Conservation (phyloP, 2,888 invertebrate species). For the Nudaria mundana region DNA sequence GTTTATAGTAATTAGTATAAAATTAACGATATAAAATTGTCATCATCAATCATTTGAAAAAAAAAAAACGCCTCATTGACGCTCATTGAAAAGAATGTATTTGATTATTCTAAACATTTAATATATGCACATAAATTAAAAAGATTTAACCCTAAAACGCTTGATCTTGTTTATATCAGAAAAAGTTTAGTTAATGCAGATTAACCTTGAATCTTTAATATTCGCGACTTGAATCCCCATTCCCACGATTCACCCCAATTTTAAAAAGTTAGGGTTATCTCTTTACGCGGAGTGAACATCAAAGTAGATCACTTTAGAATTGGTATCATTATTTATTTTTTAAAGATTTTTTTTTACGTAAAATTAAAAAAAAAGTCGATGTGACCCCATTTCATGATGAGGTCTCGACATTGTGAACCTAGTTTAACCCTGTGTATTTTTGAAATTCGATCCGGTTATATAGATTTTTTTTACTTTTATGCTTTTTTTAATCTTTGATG, state of each 20-base stretch:
- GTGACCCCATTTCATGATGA: conserved; percentile 75
- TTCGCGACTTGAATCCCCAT: conserved; percentile 44
- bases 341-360: conserved; percentile 25
- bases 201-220: conserved; percentile 57
- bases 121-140: conserved; percentile 31
- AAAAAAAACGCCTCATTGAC: background rate
- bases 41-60: background rate
- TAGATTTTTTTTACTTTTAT: conserved; percentile 33
- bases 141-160: conserved; percentile 16
- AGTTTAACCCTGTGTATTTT: conserved; percentile 68
- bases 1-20: too few species aligned
- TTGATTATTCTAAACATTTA: conserved; percentile 8
- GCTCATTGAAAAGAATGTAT: conserved; percentile 1
- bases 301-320: conserved; percentile 70
- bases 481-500: conserved; percentile 24
- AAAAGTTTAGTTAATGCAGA: conserved; percentile 44
- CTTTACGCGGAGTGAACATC: conserved; percentile 49
- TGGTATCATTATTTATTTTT: conserved; percentile 55
- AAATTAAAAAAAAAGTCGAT: conserved; percentile 47
- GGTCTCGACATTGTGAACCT: conserved; percentile 72
- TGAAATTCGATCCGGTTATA: conserved; percentile 69
- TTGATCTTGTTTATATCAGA: conserved; percentile 18
- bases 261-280: conserved; percentile 75
- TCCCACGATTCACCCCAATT: conserved; percentile 75
- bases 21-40: background rate